Evolutionary conservation across 2,797 vertebrate genomes (phyloP).

Genomic region (Myiotriccus ornatus): DNA sequence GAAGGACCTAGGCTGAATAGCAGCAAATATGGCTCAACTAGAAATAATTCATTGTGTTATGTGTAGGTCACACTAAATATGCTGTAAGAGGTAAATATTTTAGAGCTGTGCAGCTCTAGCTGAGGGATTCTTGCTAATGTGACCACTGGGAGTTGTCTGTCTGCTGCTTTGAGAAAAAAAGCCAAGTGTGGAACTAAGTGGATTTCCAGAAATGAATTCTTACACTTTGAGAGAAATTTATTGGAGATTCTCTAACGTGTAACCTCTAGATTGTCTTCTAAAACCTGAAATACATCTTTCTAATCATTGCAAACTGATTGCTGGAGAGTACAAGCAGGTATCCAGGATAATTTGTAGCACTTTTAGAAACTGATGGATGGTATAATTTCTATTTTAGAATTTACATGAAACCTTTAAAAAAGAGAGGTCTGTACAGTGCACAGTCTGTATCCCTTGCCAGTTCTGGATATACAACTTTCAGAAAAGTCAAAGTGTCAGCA

Average conservation of each 20-base stretch:
- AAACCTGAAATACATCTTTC: not conserved
- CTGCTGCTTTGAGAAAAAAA: not conserved
- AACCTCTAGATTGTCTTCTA: not conserved
- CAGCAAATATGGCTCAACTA: not conserved
- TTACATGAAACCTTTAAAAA: not conserved
- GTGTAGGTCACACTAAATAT: not conserved
- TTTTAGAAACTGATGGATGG: not conserved
- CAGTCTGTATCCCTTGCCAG: not conserved
- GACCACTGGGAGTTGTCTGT: not conserved
- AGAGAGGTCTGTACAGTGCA: not conserved
- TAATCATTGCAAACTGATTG: not conserved
- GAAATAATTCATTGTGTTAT: not conserved
- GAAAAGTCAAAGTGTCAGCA: not conserved
- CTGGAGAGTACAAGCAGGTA: not conserved
- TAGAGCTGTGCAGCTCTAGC: not conserved
- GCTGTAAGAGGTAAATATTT: not conserved
- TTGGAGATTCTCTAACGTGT: not conserved
- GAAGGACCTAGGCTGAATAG: not conserved
- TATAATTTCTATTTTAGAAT: not conserved
- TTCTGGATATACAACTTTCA: not conserved
- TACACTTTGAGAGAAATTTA: not conserved
- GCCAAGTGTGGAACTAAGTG: not conserved
- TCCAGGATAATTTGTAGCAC: not conserved
- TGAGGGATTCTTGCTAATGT: not conserved
- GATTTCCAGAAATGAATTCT: not conserved